A percentile compares a stretch with the other conserved stretches of the same genome.
phyloP scores from a whole-genome alignment of 2,113 vertebrate genomes.

The Archocentrus centrarchus region DNA sequence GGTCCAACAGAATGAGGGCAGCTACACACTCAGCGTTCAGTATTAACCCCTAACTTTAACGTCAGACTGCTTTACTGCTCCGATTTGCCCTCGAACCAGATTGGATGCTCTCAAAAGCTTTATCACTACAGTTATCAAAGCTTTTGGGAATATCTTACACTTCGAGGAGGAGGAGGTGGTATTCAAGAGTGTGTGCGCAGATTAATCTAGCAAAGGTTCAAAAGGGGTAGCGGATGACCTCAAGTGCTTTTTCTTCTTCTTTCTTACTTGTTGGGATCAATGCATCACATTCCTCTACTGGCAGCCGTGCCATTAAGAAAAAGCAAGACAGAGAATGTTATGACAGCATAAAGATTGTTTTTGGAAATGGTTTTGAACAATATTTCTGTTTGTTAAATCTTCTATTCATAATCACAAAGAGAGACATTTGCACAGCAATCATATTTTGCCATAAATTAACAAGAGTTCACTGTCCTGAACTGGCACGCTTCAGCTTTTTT shows the following conservation, averaged over 20 bases:
- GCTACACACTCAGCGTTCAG: slow-evolving; percentile 26
- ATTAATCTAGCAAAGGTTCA: slow-evolving; percentile 16
- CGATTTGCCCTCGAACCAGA: slow-evolving; percentile 32
- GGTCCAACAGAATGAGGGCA: slow-evolving; percentile 59
- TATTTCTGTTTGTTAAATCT: neutral
- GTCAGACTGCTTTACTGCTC: neutral
- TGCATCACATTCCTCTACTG: neutral
- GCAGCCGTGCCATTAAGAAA: neutral
- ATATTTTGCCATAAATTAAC: slow-evolving; percentile 20
- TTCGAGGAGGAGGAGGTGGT: slow-evolving; percentile 16
- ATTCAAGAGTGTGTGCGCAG: neutral
- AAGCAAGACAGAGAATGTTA: neutral
- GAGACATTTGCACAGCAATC: neutral
- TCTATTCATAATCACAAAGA: neutral
- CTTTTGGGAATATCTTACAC: slow-evolving; percentile 37
- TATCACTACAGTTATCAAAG: slow-evolving; percentile 19
- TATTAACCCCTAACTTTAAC: slow-evolving; percentile 33
- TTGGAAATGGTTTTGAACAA: neutral
- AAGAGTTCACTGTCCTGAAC: slow-evolving; percentile 5
- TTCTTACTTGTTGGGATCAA: neutral
- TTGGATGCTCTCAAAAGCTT: slow-evolving; percentile 22
- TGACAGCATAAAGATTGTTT: neutral
- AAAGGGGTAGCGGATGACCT: neutral
- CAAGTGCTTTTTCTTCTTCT: neutral
- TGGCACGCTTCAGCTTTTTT: neutral